phyloP scores from a whole-genome alignment of 1,140 invertebrate genomes.

The Leptoteleia sp. region DNA sequence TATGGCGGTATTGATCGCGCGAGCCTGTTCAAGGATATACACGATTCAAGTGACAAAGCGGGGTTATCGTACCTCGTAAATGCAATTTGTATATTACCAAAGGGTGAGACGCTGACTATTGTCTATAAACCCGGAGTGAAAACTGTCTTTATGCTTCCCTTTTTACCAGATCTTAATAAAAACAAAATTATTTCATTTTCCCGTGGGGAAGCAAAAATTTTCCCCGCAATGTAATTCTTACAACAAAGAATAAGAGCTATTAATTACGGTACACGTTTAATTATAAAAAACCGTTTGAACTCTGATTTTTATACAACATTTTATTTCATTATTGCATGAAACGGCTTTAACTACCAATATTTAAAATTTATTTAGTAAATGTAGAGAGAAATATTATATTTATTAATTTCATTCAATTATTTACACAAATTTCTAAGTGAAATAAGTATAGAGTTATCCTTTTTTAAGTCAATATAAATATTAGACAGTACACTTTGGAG shows the following conservation, averaged over 20 bases:
- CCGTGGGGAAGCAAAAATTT: background rate
- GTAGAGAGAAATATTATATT: too few relatives aligned
- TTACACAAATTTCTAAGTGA: too few relatives aligned
- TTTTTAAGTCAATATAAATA: too few relatives aligned
- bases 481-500: too few relatives aligned
- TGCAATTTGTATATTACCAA: conserved; percentile 38
- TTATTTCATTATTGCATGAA: too few relatives aligned
- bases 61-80: conserved; percentile 43
- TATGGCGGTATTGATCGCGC: conserved; percentile 23
- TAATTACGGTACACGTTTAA: background rate
- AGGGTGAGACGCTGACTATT: conserved; percentile 23
- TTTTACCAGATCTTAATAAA: conserved; percentile 7
- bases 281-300: background rate
- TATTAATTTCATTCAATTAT: too few relatives aligned
- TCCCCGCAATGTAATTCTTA: background rate
- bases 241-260: background rate
- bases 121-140: conserved; percentile 25
- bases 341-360: too few relatives aligned
- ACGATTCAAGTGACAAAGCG: conserved; percentile 32
- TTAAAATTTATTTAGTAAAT: too few relatives aligned
- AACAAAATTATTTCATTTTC: conserved; percentile 19
- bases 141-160: conserved; percentile 13
- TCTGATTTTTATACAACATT: too few relatives aligned
- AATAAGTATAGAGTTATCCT: too few relatives aligned
- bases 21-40: conserved; percentile 38